Percentiles rank a stretch among this genome's conserved stretches.
These are phyloP conservation scores for Tapera naevia DNA, from an alignment of 2,797 vertebrate species.

Conservation along the genomic window DNA sequence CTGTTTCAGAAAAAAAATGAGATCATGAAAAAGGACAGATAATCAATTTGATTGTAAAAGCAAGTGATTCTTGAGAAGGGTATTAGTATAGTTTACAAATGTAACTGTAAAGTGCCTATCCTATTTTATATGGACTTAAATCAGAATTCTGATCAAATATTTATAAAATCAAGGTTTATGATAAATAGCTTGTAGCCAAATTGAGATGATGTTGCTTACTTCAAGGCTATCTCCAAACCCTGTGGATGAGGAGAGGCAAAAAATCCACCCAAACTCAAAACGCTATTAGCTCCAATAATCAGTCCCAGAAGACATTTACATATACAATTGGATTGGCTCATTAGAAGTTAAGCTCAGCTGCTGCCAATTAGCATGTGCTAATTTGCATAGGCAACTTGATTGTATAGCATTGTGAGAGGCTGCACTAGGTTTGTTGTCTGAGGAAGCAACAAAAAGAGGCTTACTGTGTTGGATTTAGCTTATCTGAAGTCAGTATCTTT, in stretches of 20 bases:
- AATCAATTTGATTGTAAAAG: neutral
- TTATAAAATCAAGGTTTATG: neutral
- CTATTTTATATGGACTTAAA: neutral
- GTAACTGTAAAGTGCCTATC: neutral
- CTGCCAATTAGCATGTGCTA: neutral
- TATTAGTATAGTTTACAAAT: neutral
- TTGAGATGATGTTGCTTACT: neutral
- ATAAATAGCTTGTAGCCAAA: neutral
- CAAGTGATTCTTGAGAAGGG: neutral
- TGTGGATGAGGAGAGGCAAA: neutral
- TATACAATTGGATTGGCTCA: neutral
- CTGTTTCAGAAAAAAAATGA: neutral
- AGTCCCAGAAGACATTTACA: neutral
- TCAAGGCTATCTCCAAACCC: neutral
- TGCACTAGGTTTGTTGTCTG: neutral
- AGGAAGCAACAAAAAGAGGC: neutral
- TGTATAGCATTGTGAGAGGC: neutral
- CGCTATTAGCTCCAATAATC: neutral
- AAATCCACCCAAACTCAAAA: neutral
- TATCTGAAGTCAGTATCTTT: neutral
- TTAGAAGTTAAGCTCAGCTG: conserved; percentile 11
- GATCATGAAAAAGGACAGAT: neutral
- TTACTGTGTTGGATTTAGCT: neutral
- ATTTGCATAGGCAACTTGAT: neutral
- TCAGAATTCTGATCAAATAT: neutral